These are phyloP conservation scores for Trachymyrmex septentrionalis DNA, from an alignment of 1,140 invertebrate genomes.

Conservation along the genomic window DNA sequence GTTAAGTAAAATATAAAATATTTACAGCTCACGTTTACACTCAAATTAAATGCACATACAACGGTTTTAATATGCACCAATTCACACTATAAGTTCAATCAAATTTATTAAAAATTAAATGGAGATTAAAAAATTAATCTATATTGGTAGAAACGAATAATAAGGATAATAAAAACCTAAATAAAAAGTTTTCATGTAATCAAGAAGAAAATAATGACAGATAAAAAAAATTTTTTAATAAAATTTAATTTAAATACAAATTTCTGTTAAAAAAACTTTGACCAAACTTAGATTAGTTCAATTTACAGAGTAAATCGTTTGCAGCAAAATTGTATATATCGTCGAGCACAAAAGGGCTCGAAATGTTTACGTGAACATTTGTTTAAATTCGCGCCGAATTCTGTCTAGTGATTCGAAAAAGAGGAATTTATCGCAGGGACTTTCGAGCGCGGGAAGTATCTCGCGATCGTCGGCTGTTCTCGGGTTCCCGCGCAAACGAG, in stretches of 20 bases:
- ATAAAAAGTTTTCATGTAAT: background rate
- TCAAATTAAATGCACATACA: no score
- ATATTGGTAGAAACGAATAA: no score
- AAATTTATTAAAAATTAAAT: no score
- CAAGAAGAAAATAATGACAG: no score
- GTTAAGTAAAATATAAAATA: no score
- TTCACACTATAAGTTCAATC: no score
- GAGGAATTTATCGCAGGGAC: background rate
- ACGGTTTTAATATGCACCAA: no score
- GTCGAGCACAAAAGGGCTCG: no score
- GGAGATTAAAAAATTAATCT: no score
- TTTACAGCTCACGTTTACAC: no score
- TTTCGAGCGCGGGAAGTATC: background rate
- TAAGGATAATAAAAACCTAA: background rate
- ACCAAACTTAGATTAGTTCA: background rate
- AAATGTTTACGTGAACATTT: background rate
- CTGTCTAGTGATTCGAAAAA: background rate
- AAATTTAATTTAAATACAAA: background rate
- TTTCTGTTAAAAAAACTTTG: background rate
- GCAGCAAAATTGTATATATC: background rate
- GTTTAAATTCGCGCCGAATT: background rate
- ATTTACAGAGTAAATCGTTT: background rate
- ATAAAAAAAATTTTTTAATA: background rate
- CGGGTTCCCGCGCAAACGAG: constrained; percentile 76
- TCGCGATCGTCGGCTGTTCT: background rate